A percentile compares a stretch with the other conserved stretches of the same genome.
These are phyloP conservation scores for Meganola albula DNA, from an alignment of 2,888 invertebrate species.

Conservation along the genomic window DNA sequence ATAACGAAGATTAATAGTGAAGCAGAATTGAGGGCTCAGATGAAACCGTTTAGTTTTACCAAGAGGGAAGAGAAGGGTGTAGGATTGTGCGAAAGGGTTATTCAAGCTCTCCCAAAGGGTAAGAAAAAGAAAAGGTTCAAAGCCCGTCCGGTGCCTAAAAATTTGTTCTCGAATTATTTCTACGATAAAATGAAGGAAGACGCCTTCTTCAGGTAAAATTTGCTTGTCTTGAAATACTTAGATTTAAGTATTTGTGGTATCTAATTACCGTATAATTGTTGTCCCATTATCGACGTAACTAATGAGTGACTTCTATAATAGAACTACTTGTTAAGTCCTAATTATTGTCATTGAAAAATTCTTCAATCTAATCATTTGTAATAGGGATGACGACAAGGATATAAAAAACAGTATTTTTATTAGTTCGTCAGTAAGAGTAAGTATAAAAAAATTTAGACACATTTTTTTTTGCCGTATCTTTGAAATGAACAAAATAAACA, in stretches of 20 bases:
- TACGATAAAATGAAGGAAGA: conserved; percentile 84
- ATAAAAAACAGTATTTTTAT: too few relatives aligned
- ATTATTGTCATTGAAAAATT: too few relatives aligned
- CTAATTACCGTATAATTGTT: too few relatives aligned
- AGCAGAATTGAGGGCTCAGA: conserved; percentile 79
- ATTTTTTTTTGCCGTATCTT: too few relatives aligned
- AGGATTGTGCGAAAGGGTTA: conserved; percentile 56
- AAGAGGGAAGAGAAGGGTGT: conserved; percentile 74
- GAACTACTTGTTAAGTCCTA: too few relatives aligned
- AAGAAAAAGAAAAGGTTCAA: conserved; percentile 77
- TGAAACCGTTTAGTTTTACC: conserved; percentile 82
- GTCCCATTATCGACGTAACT: too few relatives aligned
- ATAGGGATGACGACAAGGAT: too few relatives aligned
- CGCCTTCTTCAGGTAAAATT: conserved; percentile 81
- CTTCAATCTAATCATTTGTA: too few relatives aligned
- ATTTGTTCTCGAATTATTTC: conserved; percentile 83
- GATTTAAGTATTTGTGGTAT: neutral
- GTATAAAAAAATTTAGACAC: too few relatives aligned
- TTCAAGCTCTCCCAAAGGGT: conserved; percentile 47
- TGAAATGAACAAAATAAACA: too few relatives aligned
- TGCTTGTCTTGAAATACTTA: neutral
- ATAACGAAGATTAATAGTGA: conserved; percentile 79
- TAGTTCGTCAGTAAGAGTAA: too few relatives aligned
- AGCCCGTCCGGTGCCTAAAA: conserved; percentile 83
- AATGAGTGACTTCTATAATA: too few relatives aligned